Conservation (phyloP, 2,797 vertebrate genomes). For the Coranthus polyacanthus region DNA sequence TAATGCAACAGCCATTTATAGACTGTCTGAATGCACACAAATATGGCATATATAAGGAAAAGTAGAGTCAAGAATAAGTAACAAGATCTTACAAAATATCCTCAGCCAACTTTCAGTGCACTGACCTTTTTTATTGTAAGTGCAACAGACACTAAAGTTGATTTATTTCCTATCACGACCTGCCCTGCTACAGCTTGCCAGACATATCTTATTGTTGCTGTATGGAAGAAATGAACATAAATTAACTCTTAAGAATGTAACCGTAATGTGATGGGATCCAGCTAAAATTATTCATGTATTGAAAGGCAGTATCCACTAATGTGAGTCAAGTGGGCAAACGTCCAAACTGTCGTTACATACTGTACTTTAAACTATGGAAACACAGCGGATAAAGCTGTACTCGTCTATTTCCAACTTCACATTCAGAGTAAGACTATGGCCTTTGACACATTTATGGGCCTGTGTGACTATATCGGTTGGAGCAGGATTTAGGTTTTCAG, state of each 20-base stretch:
- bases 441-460: constrained; percentile 26
- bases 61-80: no score
- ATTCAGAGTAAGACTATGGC: constrained; percentile 14
- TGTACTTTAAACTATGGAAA: constrained; percentile 30
- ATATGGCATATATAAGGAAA: no score
- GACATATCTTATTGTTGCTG: not conserved
- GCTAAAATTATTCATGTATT: not conserved
- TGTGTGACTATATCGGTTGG: not conserved
- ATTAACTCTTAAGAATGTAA: not conserved
- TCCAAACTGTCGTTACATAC: constrained; percentile 3
- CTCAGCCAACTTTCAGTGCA: not conserved
- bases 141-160: not conserved
- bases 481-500: constrained; percentile 27
- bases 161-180: not conserved
- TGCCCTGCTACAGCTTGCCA: not conserved
- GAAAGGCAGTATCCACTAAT: constrained; percentile 7
- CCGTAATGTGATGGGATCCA: not conserved
- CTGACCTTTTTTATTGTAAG: no score
- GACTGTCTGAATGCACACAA: no score
- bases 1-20: no score
- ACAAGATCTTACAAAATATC: no score
- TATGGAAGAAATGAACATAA: constrained; percentile 3
- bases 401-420: constrained; percentile 1
- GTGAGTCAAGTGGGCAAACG: not conserved
- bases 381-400: not conserved